Conservation (phyloP, 2,888 invertebrate species). For the Mechanitis mazaeus region DNA sequence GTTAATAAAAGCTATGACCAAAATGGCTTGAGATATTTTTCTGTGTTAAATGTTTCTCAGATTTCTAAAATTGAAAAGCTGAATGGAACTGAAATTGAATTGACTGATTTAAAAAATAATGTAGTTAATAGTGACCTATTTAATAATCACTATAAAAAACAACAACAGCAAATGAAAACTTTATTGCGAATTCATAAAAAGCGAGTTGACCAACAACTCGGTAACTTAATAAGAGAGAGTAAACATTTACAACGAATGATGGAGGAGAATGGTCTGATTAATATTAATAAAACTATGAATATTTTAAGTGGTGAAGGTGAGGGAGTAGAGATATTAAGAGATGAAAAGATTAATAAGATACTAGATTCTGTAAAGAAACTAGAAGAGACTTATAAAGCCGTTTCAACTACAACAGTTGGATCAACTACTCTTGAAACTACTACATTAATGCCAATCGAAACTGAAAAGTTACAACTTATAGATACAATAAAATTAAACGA, state of each 20-base stretch:
- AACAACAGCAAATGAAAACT: conserved; percentile 42
- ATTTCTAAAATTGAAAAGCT: conserved; percentile 55
- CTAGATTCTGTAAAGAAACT: conserved; percentile 16
- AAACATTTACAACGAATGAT: conserved; percentile 40
- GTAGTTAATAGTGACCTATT: conserved; percentile 17
- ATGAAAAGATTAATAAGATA: conserved; percentile 17
- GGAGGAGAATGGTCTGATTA: conserved; percentile 28
- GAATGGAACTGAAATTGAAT: conserved; percentile 33
- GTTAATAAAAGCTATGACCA: conserved; percentile 63
- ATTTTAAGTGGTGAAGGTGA: conserved; percentile 8
- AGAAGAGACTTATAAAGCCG: conserved; percentile 17
- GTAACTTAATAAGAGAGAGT: conserved; percentile 46
- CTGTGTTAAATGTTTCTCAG: conserved; percentile 59
- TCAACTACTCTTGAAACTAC: neutral
- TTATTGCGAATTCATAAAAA: conserved; percentile 48
- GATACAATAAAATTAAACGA: conserved; percentile 45
- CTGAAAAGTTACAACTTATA: conserved; percentile 18
- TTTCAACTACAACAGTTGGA: neutral
- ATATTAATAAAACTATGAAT: conserved; percentile 17
- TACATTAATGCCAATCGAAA: conserved; percentile 6
- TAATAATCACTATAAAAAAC: conserved; percentile 32
- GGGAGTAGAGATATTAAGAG: neutral
- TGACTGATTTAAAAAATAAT: conserved; percentile 2
- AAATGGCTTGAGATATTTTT: conserved; percentile 53
- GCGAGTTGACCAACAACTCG: conserved; percentile 48